These are phyloP conservation scores for Heliothis peltigera DNA, from an alignment of 2,888 invertebrate genomes.

Conservation along the genomic window DNA sequence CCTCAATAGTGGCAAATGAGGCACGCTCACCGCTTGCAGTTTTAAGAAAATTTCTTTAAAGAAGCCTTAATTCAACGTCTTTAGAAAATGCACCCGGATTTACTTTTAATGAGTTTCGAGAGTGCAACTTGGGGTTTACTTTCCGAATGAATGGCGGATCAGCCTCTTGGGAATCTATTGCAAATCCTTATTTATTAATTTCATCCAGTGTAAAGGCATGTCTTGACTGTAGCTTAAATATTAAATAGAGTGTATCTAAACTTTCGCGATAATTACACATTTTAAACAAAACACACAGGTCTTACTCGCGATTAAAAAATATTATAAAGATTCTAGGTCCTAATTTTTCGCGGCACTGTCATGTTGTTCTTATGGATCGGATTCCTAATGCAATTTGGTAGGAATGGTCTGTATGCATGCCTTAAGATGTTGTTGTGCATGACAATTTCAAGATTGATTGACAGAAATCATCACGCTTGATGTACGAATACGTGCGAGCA, in stretches of 20 bases:
- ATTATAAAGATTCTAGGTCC: no score
- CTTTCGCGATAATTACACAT: no score
- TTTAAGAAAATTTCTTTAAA: conserved; percentile 86
- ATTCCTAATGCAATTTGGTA: conserved; percentile 31
- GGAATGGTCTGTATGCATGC: conserved; percentile 34
- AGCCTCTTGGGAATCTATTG: conserved; percentile 65
- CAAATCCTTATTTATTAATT: conserved; percentile 69
- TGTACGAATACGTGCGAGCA: conserved; percentile 76
- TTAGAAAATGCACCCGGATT: conserved; percentile 88
- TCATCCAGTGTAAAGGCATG: conserved; percentile 47
- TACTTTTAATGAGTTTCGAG: conserved; percentile 89
- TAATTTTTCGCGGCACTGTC: neutral
- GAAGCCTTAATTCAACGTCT: conserved; percentile 87
- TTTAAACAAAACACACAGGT: no score
- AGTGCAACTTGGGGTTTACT: conserved; percentile 86
- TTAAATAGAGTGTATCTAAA: neutral
- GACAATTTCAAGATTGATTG: conserved; percentile 83
- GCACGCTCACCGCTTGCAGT: conserved; percentile 82
- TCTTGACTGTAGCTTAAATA: neutral
- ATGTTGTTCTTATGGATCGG: neutral
- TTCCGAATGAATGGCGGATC: conserved; percentile 83
- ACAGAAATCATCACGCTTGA: conserved; percentile 83
- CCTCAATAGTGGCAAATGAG: conserved; percentile 88
- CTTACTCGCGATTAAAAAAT: no score
- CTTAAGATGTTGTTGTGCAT: conserved; percentile 67